These are phyloP conservation scores for Parochlus steinenii DNA, from an alignment of 2,888 invertebrate species.

Conservation along the genomic window DNA sequence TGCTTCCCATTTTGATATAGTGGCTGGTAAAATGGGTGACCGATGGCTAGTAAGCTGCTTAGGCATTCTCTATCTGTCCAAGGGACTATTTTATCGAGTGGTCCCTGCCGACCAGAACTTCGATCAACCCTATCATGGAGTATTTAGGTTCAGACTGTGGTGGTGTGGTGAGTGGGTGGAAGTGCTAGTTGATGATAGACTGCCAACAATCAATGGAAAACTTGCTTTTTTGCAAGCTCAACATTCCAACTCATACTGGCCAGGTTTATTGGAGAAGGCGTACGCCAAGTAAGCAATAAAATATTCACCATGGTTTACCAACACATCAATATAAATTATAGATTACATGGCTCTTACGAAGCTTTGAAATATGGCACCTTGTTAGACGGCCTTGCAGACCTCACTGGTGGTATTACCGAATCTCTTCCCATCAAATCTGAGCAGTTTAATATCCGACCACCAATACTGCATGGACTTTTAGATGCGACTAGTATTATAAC, in stretches of 20 bases:
- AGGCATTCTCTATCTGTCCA: slow-evolving; percentile 66
- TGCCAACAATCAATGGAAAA: slow-evolving; percentile 75
- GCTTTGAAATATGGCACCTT: slow-evolving; percentile 83
- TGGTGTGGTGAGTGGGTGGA: slow-evolving; percentile 91
- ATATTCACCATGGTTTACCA: not conserved
- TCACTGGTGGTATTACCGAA: slow-evolving; percentile 81
- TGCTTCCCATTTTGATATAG: slow-evolving; percentile 60
- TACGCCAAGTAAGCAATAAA: slow-evolving; percentile 61
- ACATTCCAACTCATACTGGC: slow-evolving; percentile 72
- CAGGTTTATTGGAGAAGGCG: slow-evolving; percentile 77
- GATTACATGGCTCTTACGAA: slow-evolving; percentile 84
- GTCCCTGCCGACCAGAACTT: slow-evolving; percentile 83
- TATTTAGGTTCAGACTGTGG: slow-evolving; percentile 81
- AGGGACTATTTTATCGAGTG: slow-evolving; percentile 78
- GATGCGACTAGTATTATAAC: slow-evolving; percentile 76
- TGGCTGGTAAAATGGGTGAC: slow-evolving; percentile 79
- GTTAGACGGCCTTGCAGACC: slow-evolving; percentile 71
- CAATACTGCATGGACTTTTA: slow-evolving; percentile 48
- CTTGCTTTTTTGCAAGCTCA: slow-evolving; percentile 73
- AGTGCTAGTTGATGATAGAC: slow-evolving; percentile 72
- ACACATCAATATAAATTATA: slow-evolving; percentile 25
- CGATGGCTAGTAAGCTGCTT: slow-evolving; percentile 81
- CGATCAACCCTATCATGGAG: slow-evolving; percentile 53
- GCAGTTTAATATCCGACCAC: slow-evolving; percentile 43
- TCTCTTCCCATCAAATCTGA: slow-evolving; percentile 56